Base-by-base conservation (phyloP, 2,888 invertebrate species). In the Hirtodrosophila duncani region DNA sequence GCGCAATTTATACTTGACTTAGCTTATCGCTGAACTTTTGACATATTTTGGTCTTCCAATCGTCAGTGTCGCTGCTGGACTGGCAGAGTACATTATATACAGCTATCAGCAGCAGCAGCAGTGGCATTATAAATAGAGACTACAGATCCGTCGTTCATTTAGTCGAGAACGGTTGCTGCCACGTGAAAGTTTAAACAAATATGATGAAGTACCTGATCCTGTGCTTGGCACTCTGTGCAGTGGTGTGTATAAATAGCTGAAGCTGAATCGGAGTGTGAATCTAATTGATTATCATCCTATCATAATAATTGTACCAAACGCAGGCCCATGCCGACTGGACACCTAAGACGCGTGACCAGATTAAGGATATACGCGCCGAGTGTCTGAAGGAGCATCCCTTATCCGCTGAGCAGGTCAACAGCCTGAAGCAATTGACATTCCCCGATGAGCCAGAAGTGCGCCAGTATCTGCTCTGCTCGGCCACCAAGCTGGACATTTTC, bases 371-470 rank as follows among this genome's bases (percentile, higher is more conserved):
- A 2, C 85, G 85, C 10, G 23, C 44, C 0, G 79, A 81, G 20
- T 85, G 85, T 39, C 33, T 83, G 1, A 53, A 69, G 27, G 71
- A 74, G 30, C 60, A 74, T 53, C 71, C 84, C 0, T 53, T 85
- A 3, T 48, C 53, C 3, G 42, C 34, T 0, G 82, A 83, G 1
- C 52, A 67, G 29, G 65, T 80, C 14, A 33, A 14, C 3, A 62
- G 81, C 46, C 60, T 86, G 61, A 82, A 81, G 38, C 53, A 59
- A 9, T 66, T 83, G 30, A 69, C 74, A 20, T 83, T 80, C 51
- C 79, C 79, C 5, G 72, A 86, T 55, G 82, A 81, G 43, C 64
- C 71, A 13, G 42, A 67, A 3, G 84, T 85, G 5, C 85, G 84
- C 10, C 42, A 82, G 50, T 85, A 83, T 56, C 42, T 86, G 8